Conservation (phyloP, 2,888 invertebrate species). For the Lasioglossum lativentre region DNA sequence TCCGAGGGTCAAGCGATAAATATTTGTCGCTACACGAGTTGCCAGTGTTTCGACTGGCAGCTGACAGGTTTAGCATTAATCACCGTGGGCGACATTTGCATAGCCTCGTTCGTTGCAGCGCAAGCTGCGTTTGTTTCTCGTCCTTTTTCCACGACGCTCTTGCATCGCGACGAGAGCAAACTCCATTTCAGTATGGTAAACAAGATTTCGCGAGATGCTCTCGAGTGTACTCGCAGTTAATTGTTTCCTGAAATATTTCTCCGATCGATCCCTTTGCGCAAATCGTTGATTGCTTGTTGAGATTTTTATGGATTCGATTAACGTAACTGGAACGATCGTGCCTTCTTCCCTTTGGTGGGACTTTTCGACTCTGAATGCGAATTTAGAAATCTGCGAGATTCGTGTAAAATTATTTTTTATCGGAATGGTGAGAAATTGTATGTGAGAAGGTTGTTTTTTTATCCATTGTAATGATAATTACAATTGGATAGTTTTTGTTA, state of each 20-base stretch:
- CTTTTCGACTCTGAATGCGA: too few species aligned
- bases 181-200: too few species aligned
- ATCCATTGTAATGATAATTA: too few species aligned
- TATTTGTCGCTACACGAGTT: conserved; percentile 40
- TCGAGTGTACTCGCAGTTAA: background rate
- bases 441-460: too few species aligned
- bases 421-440: too few species aligned
- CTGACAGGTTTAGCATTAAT: conserved; percentile 42
- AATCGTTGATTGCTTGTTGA: too few species aligned
- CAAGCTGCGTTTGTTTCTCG: background rate
- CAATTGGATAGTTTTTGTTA: too few species aligned
- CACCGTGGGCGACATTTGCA: conserved; percentile 40
- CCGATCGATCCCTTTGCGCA: background rate
- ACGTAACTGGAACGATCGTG: too few species aligned
- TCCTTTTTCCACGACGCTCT: conserved; percentile 4
- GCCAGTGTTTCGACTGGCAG: conserved; percentile 32
- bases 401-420: too few species aligned
- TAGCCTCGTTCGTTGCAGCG: conserved; percentile 17
- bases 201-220: too few species aligned
- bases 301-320: background rate
- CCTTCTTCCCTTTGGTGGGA: too few species aligned
- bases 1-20: conserved; percentile 44
- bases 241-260: background rate
- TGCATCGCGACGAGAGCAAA: background rate
- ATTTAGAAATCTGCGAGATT: too few species aligned